Conservation (phyloP, 2,797 vertebrate genomes). For the Lemur catta region DNA sequence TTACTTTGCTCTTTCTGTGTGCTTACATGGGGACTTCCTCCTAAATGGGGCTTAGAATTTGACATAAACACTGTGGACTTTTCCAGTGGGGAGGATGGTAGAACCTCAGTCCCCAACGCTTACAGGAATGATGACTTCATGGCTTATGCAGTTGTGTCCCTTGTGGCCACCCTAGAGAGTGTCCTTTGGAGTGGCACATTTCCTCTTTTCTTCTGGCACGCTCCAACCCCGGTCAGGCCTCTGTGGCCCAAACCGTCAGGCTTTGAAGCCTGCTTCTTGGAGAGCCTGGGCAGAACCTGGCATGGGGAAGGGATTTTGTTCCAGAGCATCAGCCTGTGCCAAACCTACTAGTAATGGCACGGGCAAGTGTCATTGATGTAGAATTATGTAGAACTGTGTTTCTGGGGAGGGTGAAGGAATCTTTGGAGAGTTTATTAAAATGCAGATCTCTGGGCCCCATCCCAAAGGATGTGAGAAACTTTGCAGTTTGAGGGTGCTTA, state of each 20-base stretch:
- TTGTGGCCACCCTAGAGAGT: not conserved
- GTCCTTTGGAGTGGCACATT: not conserved
- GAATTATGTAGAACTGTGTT: not conserved
- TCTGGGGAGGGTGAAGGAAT: not conserved
- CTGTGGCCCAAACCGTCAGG: not conserved
- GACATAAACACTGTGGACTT: not conserved
- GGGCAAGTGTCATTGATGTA: rapidly evolving
- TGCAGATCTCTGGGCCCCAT: not conserved
- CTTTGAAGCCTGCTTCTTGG: not conserved
- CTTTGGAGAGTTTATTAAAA: not conserved
- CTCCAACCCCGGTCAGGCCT: not conserved
- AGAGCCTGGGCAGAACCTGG: not conserved
- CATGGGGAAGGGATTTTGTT: not conserved
- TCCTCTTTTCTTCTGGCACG: not conserved
- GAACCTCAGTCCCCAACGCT: not conserved
- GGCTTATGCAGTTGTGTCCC: not conserved
- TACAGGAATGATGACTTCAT: rapidly evolving
- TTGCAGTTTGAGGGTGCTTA: not conserved
- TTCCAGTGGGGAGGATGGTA: not conserved
- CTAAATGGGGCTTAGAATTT: not conserved
- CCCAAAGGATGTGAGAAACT: not conserved
- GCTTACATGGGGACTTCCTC: not conserved
- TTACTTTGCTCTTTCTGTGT: not conserved
- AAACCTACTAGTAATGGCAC: rapidly evolving
- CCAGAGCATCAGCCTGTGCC: not conserved